Conservation (phyloP, 2,797 vertebrate genomes). For the Caiman crocodilus region DNA sequence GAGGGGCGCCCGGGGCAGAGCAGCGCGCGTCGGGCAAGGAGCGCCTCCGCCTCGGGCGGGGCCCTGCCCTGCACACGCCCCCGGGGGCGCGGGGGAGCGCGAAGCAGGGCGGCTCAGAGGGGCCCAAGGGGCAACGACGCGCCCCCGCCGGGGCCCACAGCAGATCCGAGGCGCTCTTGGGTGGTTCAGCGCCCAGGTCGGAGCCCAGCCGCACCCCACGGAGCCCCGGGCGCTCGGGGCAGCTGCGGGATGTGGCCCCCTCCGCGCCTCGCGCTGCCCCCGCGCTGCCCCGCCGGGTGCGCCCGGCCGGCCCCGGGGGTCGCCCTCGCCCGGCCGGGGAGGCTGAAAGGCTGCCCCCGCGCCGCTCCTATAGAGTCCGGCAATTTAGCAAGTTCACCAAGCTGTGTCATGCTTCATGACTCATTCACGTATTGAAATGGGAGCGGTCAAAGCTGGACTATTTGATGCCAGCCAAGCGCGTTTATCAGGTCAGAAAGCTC, state of each 20-base stretch:
- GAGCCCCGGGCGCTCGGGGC: neutral
- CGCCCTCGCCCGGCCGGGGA: conserved; percentile 77
- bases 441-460: conserved; percentile 86
- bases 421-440: conserved; percentile 93
- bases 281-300: neutral
- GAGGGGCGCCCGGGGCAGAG: no score
- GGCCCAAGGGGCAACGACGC: no score
- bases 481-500: conserved; percentile 90
- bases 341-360: conserved; percentile 73
- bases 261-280: neutral
- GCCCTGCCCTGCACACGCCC: no score
- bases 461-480: conserved; percentile 92
- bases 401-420: conserved; percentile 91
- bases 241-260: neutral
- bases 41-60: no score
- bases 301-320: conserved; percentile 54
- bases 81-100: no score
- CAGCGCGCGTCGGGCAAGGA: no score
- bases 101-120: no score
- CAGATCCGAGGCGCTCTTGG: no score
- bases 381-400: conserved; percentile 88
- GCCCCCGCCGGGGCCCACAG: no score
- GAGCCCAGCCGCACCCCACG: neutral
- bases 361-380: conserved; percentile 82
- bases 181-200: no score